Conservation (phyloP, 37 sponge, comb jelly and placozoan genomes). For the Mnemiopsis leidyi region DNA sequence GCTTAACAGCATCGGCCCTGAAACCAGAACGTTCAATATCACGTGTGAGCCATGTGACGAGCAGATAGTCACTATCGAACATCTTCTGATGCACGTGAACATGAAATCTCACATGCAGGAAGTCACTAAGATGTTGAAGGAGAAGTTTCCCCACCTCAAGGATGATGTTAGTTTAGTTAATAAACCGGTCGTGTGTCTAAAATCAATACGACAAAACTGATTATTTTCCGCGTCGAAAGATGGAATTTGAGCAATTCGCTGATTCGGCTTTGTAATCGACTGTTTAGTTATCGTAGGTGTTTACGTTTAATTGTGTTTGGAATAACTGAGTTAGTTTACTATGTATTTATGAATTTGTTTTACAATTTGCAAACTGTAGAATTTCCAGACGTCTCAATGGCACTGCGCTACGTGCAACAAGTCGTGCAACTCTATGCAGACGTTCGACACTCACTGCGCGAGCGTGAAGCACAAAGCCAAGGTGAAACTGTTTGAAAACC, state of each 20-base stretch:
- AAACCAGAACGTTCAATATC: background rate
- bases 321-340: too few species aligned
- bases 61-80: background rate
- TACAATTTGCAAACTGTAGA: too few species aligned
- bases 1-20: background rate
- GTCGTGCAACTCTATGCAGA: slow-evolving; percentile 50
- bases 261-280: too few species aligned
- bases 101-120: background rate
- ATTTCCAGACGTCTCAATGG: slow-evolving; percentile 22
- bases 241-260: too few species aligned
- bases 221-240: too few species aligned
- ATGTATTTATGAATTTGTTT: too few species aligned
- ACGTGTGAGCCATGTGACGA: background rate
- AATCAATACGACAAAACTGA: background rate
- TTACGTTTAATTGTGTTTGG: too few species aligned
- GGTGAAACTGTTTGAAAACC: background rate
- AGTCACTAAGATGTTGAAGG: background rate
- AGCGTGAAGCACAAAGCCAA: background rate
- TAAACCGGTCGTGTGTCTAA: background rate
- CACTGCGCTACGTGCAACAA: slow-evolving; percentile 32
- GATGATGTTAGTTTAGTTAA: background rate
- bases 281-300: too few species aligned
- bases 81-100: background rate
- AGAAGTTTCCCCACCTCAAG: background rate
- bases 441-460: slow-evolving; percentile 37